Evolutionary conservation across 2,113 vertebrate genomes (phyloP).

Genomic region (Dipodomys merriami): DNA sequence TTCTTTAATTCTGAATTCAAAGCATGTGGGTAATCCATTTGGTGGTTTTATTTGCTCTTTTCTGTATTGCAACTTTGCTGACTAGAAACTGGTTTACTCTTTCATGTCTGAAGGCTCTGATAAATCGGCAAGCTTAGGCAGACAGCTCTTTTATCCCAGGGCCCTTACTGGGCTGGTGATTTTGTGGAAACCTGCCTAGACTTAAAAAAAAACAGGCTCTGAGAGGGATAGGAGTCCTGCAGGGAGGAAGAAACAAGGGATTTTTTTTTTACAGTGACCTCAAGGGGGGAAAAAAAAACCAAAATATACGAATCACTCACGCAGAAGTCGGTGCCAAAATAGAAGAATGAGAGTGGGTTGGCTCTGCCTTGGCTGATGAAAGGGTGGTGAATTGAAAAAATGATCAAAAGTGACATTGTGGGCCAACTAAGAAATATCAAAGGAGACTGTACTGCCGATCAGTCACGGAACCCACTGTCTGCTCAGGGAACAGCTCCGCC

Average conservation of each 20-base stretch:
- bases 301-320: constrained; percentile 16
- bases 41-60: constrained; percentile 82
- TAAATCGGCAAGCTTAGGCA: constrained; percentile 83
- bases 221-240: constrained; percentile 70
- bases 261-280: constrained; percentile 61
- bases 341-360: constrained; percentile 21
- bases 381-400: constrained; percentile 67
- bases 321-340: constrained; percentile 25
- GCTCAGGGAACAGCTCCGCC: not conserved
- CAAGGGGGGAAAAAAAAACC: not conserved
- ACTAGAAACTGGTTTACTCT: constrained; percentile 81
- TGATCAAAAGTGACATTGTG: constrained; percentile 67
- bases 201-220: constrained; percentile 70
- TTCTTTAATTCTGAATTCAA: constrained; percentile 78
- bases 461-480: not conserved
- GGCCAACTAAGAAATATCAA: constrained; percentile 64
- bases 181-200: constrained; percentile 80
- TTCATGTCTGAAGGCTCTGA: constrained; percentile 84
- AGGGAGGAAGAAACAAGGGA: constrained; percentile 71
- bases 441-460: constrained; percentile 39
- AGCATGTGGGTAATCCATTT: constrained; percentile 73
- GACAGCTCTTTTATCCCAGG: constrained; percentile 84
- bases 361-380: constrained; percentile 68
- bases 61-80: constrained; percentile 78
- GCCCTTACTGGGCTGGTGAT: constrained; percentile 71